Evolutionary conservation across 2,113 vertebrate genomes (phyloP).

Genomic region (Probosciger aterrimus): DNA sequence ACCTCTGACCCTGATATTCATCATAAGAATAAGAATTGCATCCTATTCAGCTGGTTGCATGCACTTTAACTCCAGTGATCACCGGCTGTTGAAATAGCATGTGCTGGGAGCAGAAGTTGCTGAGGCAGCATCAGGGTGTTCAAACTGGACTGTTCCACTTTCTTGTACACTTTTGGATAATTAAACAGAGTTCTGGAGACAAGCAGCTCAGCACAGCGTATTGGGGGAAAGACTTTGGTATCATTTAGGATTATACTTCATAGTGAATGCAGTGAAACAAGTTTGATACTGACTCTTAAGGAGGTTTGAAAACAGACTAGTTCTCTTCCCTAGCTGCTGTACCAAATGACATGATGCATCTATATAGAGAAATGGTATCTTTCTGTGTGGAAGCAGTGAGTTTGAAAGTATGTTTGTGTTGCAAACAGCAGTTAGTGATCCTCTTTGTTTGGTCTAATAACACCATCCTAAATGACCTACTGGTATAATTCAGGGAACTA

Average conservation of each 20-base stretch:
- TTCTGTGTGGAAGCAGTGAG: not conserved
- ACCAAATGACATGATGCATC: not conserved
- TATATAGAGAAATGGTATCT: not conserved
- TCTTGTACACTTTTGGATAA: not conserved
- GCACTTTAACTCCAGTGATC: conserved; percentile 40
- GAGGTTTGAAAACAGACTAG: not conserved
- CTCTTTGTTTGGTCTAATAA: not conserved
- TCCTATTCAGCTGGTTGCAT: conserved; percentile 34
- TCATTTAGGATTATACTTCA: not conserved
- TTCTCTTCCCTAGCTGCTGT: not conserved
- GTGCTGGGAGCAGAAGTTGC: conserved; percentile 15
- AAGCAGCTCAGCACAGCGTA: not conserved
- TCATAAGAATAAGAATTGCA: conserved; percentile 55
- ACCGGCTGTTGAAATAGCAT: conserved; percentile 15
- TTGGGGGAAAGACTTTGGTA: not conserved
- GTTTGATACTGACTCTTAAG: not conserved
- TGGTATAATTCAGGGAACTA: not conserved
- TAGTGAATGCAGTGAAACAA: not conserved
- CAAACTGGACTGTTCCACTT: not conserved
- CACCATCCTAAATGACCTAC: not conserved
- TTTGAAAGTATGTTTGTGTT: not conserved
- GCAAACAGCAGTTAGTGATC: not conserved
- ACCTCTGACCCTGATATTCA: conserved; percentile 60
- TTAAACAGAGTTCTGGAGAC: conserved; percentile 4
- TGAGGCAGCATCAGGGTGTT: not conserved